Conservation (phyloP, 2,888 invertebrate genomes). For the Trilocha varians region DNA sequence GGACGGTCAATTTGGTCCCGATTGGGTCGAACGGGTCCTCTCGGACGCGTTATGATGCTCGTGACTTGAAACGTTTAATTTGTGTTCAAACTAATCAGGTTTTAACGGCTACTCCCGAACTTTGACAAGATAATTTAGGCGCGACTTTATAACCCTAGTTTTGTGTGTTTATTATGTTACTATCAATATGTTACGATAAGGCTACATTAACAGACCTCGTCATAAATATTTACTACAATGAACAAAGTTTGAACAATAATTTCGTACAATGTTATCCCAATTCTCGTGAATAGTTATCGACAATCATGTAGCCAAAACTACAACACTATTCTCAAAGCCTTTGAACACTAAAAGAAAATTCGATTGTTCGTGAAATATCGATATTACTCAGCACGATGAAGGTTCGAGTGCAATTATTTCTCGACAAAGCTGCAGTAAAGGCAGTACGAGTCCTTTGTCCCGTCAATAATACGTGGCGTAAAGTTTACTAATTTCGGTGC, state of each 20-base stretch:
- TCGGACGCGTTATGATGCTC: not conserved
- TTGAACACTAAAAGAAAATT: no score
- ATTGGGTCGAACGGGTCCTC: constrained; percentile 20
- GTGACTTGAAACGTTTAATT: not conserved
- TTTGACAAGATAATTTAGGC: not conserved
- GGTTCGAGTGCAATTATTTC: constrained; percentile 38
- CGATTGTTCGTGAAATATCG: not conserved
- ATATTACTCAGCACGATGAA: not conserved
- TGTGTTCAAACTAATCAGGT: not conserved
- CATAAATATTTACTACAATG: no score
- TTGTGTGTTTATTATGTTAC: not conserved
- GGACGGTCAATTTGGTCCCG: constrained; percentile 33
- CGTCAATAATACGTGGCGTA: constrained; percentile 48
- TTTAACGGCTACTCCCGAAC: not conserved
- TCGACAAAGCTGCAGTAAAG: constrained; percentile 37
- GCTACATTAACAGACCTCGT: no score
- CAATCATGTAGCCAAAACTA: no score
- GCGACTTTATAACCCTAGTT: not conserved
- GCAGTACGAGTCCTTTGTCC: constrained; percentile 43
- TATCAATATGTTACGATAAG: no score
- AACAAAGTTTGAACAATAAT: no score
- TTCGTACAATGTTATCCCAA: no score
- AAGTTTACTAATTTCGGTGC: constrained; percentile 60
- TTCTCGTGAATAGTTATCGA: no score
- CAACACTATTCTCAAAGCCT: no score